Evolutionary conservation across 2,113 vertebrate genomes (phyloP).

Genomic region (Parotia lawesii): DNA sequence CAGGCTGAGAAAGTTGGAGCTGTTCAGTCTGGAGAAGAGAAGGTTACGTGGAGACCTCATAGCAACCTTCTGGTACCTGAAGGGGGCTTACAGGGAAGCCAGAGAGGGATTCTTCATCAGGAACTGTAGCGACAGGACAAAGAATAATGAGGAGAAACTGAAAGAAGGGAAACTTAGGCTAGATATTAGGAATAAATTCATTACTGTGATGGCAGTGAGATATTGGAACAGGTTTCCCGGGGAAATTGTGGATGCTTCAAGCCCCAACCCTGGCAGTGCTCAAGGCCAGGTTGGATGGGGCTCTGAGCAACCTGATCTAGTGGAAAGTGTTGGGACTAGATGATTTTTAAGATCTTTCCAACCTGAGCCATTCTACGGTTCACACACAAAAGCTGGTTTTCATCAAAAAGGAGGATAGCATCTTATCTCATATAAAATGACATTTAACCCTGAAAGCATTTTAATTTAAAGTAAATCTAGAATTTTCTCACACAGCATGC

Average conservation of each 20-base stretch:
- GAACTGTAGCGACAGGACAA: not conserved
- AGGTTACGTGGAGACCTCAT: fast-evolving
- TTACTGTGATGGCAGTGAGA: not conserved
- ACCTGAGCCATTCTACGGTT: not conserved
- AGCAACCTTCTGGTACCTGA: not conserved
- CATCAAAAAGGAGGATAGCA: not conserved
- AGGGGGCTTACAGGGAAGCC: no score
- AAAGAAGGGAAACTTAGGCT: not conserved
- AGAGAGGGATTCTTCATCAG: not conserved
- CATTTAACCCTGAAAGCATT: not conserved
- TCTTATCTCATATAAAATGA: not conserved
- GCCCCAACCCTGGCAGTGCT: not conserved
- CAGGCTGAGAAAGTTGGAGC: not conserved
- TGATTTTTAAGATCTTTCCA: not conserved
- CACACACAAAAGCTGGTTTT: not conserved
- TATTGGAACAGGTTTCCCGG: not conserved
- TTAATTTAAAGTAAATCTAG: not conserved
- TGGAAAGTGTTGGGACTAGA: not conserved
- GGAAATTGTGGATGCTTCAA: not conserved
- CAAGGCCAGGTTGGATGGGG: not conserved
- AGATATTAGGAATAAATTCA: not conserved
- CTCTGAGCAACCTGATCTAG: not conserved
- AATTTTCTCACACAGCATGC: not conserved
- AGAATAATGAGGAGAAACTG: not conserved
- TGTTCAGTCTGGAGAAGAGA: not conserved